These are phyloP conservation scores for Frankliniella intonsa DNA, from an alignment of 2,888 invertebrate species.

Conservation along the genomic window DNA sequence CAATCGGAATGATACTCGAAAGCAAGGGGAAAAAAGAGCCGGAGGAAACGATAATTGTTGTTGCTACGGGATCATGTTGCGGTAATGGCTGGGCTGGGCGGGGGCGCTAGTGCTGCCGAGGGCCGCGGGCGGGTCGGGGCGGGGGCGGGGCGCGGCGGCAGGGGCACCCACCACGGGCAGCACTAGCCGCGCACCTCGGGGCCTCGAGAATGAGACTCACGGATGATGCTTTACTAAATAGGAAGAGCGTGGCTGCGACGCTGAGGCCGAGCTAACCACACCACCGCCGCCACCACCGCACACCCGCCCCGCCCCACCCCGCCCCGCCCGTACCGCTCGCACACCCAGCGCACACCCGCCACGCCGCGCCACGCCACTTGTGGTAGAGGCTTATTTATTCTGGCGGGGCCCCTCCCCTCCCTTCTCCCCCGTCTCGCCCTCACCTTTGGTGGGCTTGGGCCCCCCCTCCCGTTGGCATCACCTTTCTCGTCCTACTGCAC, in stretches of 20 bases:
- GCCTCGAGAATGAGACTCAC: slow-evolving; percentile 4
- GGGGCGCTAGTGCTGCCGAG: background rate
- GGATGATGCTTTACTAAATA: slow-evolving; percentile 25
- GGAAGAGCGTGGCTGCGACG: slow-evolving; percentile 20
- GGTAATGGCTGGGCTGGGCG: background rate
- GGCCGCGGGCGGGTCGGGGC: background rate
- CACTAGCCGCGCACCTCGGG: too few relatives aligned
- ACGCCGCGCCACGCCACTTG: slow-evolving; percentile 5
- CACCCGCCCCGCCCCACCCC: background rate
- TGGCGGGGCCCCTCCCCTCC: background rate
- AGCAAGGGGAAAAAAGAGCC: background rate
- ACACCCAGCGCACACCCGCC: background rate
- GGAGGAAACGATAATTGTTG: background rate
- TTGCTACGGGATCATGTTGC: background rate
- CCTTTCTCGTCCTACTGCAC: background rate
- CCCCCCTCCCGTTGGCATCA: background rate
- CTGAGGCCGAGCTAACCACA: slow-evolving; percentile 23
- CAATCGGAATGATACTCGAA: background rate
- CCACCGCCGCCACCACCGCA: background rate
- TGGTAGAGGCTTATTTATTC: slow-evolving; percentile 17
- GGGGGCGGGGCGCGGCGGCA: background rate
- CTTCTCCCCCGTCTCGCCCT: background rate
- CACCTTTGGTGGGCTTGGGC: background rate
- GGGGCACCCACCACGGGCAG: background rate
- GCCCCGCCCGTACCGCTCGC: background rate